Evolutionary conservation across 2,113 vertebrate genomes (phyloP).

Genomic region (Bufo bufo): DNA sequence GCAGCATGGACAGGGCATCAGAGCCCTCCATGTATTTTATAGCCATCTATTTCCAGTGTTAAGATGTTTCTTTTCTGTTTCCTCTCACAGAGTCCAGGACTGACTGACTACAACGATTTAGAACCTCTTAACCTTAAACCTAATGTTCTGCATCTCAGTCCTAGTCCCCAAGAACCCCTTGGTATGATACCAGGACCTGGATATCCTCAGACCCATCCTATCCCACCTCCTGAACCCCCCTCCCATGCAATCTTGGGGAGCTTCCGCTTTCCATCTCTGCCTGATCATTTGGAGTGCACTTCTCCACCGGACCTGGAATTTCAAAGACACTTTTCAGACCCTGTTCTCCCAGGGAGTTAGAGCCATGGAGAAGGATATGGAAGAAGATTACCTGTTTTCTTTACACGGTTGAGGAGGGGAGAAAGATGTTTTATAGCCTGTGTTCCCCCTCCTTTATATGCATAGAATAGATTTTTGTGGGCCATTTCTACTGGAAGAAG

Average conservation of each 20-base stretch:
- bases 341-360: slow-evolving; percentile 83
- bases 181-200: slow-evolving; percentile 71
- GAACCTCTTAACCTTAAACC: slow-evolving; percentile 74
- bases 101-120: slow-evolving; percentile 62
- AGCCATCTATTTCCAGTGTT: neutral
- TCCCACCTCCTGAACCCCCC: slow-evolving; percentile 60
- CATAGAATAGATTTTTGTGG: slow-evolving; percentile 53
- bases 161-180: slow-evolving; percentile 72
- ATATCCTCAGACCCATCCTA: slow-evolving; percentile 63
- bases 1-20: neutral
- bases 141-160: slow-evolving; percentile 71
- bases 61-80: slow-evolving; percentile 43
- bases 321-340: slow-evolving; percentile 88
- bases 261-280: slow-evolving; percentile 87
- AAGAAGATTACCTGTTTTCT: slow-evolving; percentile 1
- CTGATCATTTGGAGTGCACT: slow-evolving; percentile 80
- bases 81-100: slow-evolving; percentile 73
- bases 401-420: neutral
- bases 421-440: slow-evolving; percentile 11
- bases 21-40: neutral
- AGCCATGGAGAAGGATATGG: slow-evolving; percentile 48
- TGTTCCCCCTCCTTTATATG: slow-evolving; percentile 41
- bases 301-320: slow-evolving; percentile 75
- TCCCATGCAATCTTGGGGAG: slow-evolving; percentile 71
- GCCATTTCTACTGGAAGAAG: slow-evolving; percentile 3